Evolutionary conservation across 2,888 invertebrate genomes (phyloP), one percentile per base, ranked within the genome.

Genomic region (Macrosoma leucophasiata): DNA sequence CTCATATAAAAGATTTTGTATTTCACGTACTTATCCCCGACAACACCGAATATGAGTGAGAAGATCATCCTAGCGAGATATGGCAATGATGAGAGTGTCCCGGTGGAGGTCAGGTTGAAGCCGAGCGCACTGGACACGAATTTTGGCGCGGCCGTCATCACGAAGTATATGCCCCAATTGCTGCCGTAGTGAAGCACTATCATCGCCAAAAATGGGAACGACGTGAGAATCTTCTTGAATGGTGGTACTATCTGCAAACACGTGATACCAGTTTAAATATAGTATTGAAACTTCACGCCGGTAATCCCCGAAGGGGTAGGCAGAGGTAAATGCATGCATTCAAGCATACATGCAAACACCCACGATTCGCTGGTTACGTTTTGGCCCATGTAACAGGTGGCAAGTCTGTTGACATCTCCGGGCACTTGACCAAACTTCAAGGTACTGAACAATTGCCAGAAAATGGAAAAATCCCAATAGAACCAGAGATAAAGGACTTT

Each of bases 91-190:
- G 92, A 86, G 2, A 91, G 70, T 0, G 89, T 76, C 14, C 92
- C 92, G 0, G 92, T 91, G 9, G 90, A 88, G 0, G 89, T 86
- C 5, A 93, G 66, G 55, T 91, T 87, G 58, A 91, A 92, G 7
- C 91, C 91, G 5, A 93, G 72, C 0, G 90, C 88, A 48, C 90
- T 90, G 19, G 91, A 90, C 51, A 92, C 85, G 64, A 89, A 93
- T 54, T 90, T 89, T 1, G 92, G 92, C 8, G 92, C 91, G 0
- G 91, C 90, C 0, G 91, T 92, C 71, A 92, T 87, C 32, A 90
- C 84, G 65, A 93, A 91, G 69, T 90, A 91, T 3, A 93, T 56
- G 0, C 93, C 90, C 89, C 92, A 93, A 49, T 90, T 84, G 63
- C 88, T 92, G 13, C 93, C 93, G 54, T 90, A 92, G 55, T 93